phyloP scores from a whole-genome alignment of 1,140 invertebrate genomes.

The Lepeophtheirus salmonis region DNA sequence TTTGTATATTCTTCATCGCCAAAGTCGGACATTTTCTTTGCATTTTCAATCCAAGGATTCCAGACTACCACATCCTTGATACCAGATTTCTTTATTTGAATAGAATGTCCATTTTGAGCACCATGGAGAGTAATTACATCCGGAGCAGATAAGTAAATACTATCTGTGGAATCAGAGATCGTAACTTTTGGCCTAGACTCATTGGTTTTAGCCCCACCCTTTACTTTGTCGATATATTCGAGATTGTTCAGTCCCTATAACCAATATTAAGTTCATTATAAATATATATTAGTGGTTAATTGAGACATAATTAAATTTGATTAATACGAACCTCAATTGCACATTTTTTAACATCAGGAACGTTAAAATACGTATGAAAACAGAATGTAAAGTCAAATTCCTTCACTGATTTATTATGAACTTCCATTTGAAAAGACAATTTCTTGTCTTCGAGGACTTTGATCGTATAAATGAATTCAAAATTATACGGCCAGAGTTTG shows the following conservation, averaged over 20 bases:
- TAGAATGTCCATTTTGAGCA: background rate
- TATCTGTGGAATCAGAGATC: background rate
- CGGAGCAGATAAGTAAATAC: background rate
- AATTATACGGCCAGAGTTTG: conserved; percentile 79
- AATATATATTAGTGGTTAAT: too few relatives aligned
- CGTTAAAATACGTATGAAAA: conserved; percentile 84
- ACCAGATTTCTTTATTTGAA: background rate
- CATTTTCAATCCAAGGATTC: conserved; percentile 87
- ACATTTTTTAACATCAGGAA: conserved; percentile 70
- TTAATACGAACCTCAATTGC: conserved; percentile 75
- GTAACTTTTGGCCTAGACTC: background rate
- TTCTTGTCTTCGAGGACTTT: conserved; percentile 74
- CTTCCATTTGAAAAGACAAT: conserved; percentile 70
- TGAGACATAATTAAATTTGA: too few relatives aligned
- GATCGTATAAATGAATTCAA: conserved; percentile 44
- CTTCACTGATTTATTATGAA: conserved; percentile 56
- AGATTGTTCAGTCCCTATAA: conserved; percentile 27
- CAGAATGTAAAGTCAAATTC: conserved; percentile 77
- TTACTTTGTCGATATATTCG: background rate
- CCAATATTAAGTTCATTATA: too few relatives aligned
- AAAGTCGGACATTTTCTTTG: conserved; percentile 75
- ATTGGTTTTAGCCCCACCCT: background rate
- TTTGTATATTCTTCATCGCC: conserved; percentile 83
- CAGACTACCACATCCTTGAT: conserved; percentile 45
- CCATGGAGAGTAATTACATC: background rate